phyloP scores from a whole-genome alignment of 37 sponge, comb jelly and placozoan genomes.

The Geodia barretti region DNA sequence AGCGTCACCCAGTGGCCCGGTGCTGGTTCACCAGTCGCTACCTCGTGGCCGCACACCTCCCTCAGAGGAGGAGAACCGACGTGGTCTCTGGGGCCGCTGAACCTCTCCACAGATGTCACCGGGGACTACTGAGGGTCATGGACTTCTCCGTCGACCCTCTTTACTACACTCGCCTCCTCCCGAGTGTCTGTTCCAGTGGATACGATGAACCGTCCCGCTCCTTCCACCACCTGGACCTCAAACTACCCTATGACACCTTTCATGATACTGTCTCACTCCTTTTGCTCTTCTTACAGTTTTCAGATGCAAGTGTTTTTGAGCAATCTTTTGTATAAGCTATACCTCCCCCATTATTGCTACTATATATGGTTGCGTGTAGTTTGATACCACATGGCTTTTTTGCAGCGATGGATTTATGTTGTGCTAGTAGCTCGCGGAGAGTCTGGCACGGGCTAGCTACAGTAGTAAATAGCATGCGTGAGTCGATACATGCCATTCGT shows the following conservation, averaged over 20 bases:
- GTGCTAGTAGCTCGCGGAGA: too few species aligned
- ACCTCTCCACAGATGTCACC: conserved; percentile 39
- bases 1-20: conserved; percentile 61
- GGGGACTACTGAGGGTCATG: conserved; percentile 59
- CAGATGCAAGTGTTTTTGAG: too few species aligned
- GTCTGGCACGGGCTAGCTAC: too few species aligned
- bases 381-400: too few species aligned
- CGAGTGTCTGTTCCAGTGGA: conserved; percentile 73
- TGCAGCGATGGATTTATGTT: too few species aligned
- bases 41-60: conserved; percentile 52
- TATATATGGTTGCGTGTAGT: too few species aligned
- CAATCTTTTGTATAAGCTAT: too few species aligned
- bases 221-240: conserved; percentile 61
- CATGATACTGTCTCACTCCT: too few species aligned
- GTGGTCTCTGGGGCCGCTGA: background rate
- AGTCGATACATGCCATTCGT: too few species aligned
- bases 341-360: too few species aligned
- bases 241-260: conserved; percentile 56
- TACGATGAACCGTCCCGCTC: conserved; percentile 81
- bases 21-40: conserved; percentile 36
- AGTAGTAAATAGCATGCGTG: too few species aligned
- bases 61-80: conserved; percentile 15
- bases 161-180: conserved; percentile 50
- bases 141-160: conserved; percentile 77
- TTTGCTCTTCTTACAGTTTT: too few species aligned